These are phyloP conservation scores for Dasyurus viverrinus DNA, from an alignment of 2,113 vertebrate species.

Conservation along the genomic window DNA sequence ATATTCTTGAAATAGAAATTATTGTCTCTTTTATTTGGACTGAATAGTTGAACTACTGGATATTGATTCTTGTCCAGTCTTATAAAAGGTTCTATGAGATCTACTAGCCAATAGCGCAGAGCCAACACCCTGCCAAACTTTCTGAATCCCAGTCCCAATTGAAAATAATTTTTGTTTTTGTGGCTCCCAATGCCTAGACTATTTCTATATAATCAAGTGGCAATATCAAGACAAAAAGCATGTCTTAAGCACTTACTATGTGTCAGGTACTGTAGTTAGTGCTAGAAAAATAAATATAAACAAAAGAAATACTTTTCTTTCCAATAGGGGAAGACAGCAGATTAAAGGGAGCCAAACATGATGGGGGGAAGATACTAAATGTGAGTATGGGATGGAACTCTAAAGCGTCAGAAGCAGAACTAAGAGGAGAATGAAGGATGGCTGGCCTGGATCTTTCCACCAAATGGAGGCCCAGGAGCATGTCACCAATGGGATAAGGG, in stretches of 20 bases:
- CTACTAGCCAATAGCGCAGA: neutral
- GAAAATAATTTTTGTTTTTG: neutral
- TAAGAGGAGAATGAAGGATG: neutral
- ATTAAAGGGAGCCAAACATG: neutral
- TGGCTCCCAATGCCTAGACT: neutral
- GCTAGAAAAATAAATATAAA: neutral
- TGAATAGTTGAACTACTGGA: constrained; percentile 32
- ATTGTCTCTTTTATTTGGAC: constrained; percentile 38
- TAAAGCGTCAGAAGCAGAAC: neutral
- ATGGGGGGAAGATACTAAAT: neutral
- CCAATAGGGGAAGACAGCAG: neutral
- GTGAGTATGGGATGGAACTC: neutral
- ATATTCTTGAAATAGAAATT: constrained; percentile 1
- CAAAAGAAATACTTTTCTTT: neutral
- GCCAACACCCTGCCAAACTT: neutral
- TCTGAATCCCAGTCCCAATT: neutral
- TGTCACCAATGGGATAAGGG: neutral
- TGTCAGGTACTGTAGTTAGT: neutral
- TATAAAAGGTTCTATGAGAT: neutral
- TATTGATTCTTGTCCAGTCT: neutral
- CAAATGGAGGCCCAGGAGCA: neutral
- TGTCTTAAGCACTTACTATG: neutral
- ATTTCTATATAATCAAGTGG: neutral
- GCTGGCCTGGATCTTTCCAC: neutral
- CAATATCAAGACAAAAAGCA: neutral